Conservation (phyloP, 2,888 invertebrate genomes). For the Tenthredo distinguenda region DNA sequence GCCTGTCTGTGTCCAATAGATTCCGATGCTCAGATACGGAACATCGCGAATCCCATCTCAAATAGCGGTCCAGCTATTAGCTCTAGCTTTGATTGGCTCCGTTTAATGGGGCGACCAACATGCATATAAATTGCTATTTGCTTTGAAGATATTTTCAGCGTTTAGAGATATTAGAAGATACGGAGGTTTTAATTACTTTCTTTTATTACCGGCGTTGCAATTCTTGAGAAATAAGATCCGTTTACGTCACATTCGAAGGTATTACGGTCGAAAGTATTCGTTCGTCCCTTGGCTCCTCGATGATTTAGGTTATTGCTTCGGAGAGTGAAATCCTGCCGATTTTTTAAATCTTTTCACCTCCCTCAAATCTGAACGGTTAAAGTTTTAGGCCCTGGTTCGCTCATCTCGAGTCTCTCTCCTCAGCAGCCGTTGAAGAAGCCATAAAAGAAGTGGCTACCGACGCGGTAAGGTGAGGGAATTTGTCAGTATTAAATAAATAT, state of each 20-base stretch:
- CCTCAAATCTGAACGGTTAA: constrained; percentile 40
- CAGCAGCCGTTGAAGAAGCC: constrained; percentile 69
- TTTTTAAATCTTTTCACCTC: constrained; percentile 30
- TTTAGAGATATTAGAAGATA: constrained; percentile 50
- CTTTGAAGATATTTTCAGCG: constrained; percentile 75
- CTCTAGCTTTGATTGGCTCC: constrained; percentile 76
- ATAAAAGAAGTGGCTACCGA: constrained; percentile 68
- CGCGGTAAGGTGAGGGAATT: constrained; percentile 68
- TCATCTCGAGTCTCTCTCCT: constrained; percentile 57
- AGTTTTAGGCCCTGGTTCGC: constrained; percentile 32
- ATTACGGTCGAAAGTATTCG: not conserved
- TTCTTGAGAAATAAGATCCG: not conserved
- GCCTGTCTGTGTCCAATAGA: constrained; percentile 75
- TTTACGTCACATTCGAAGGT: constrained; percentile 2
- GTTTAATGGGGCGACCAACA: constrained; percentile 76
- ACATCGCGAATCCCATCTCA: constrained; percentile 71
- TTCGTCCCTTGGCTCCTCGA: not conserved
- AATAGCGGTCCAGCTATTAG: constrained; percentile 72
- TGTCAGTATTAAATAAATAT: constrained; percentile 78
- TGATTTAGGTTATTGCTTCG: not conserved
- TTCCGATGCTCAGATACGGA: constrained; percentile 74
- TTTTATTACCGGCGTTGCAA: not conserved
- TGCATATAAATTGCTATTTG: constrained; percentile 76
- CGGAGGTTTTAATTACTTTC: constrained; percentile 17
- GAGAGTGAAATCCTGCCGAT: not conserved